phyloP scores from a whole-genome alignment of 2,888 invertebrate species.

The Pristionchus exspectatus region DNA sequence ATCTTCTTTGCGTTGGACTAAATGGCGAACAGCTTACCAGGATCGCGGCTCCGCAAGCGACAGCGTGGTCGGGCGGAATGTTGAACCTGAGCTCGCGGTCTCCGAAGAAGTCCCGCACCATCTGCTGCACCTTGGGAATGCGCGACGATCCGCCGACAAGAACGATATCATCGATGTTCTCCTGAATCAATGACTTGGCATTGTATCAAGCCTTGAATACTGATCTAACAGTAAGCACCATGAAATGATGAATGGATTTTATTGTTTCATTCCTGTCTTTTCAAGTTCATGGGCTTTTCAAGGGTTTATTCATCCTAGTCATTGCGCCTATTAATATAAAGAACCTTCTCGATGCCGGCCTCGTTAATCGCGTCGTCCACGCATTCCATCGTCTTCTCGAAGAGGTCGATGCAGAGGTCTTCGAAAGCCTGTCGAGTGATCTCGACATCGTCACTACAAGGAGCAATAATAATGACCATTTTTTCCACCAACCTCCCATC shows the following conservation, averaged over 20 bases:
- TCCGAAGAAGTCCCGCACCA: conserved; percentile 19
- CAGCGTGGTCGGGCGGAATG: conserved; percentile 41
- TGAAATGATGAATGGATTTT: too few species aligned
- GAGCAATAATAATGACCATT: neutral
- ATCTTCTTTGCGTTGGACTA: too few species aligned
- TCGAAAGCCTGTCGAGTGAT: neutral
- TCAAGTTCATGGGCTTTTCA: too few species aligned
- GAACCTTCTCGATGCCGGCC: neutral
- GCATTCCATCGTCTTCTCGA: conserved; percentile 45
- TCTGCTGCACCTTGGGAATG: conserved; percentile 40
- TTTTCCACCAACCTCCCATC: neutral
- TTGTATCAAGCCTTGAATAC: neutral
- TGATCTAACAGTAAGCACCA: neutral
- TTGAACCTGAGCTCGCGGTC: conserved; percentile 27
- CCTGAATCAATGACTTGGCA: neutral
- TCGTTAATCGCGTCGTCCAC: neutral
- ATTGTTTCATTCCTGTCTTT: too few species aligned
- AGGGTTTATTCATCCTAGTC: too few species aligned
- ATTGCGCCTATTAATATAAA: neutral
- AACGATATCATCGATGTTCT: conserved; percentile 5
- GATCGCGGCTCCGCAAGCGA: conserved; percentile 32
- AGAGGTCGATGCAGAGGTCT: conserved; percentile 12
- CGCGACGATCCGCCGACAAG: conserved; percentile 44
- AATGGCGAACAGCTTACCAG: too few species aligned
- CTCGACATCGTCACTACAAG: neutral